phyloP scores from a whole-genome alignment of 1,140 invertebrate genomes.

The Lysiphlebus fabarum region DNA sequence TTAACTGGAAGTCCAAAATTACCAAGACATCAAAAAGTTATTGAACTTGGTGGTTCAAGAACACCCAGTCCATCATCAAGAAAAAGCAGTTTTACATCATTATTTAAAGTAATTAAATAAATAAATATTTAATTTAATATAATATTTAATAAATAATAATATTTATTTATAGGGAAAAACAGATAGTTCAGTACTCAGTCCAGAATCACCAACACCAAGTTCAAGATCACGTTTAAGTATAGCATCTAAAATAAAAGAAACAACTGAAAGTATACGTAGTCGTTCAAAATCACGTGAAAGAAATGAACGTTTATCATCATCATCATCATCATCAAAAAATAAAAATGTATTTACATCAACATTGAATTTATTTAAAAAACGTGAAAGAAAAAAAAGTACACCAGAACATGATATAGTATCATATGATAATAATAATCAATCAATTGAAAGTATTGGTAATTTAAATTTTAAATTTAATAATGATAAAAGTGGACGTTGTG shows the following conservation, averaged over 20 bases:
- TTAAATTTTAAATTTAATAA: constrained; percentile 49
- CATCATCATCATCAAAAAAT: constrained; percentile 46
- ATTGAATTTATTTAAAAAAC: constrained; percentile 54
- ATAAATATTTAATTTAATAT: no score
- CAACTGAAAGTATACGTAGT: constrained; percentile 47
- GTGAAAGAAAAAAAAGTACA: constrained; percentile 51
- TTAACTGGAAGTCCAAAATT: constrained; percentile 41
- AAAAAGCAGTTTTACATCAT: constrained; percentile 74
- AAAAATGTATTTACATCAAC: constrained; percentile 55
- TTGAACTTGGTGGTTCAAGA: constrained; percentile 49
- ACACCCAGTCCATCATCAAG: constrained; percentile 64
- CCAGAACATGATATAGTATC: constrained; percentile 22
- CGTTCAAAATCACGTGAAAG: constrained; percentile 45
- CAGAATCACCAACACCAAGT: constrained; percentile 62
- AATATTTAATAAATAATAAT: not conserved
- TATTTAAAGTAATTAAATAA: constrained; percentile 73
- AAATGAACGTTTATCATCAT: constrained; percentile 28
- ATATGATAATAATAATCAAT: constrained; percentile 28
- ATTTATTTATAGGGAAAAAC: constrained; percentile 33
- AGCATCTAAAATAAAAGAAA: constrained; percentile 49
- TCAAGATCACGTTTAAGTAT: constrained; percentile 44
- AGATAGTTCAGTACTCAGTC: constrained; percentile 56
- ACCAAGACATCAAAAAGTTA: constrained; percentile 50
- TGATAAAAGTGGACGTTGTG: constrained; percentile 35
- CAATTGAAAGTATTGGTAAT: constrained; percentile 50